Evolutionary conservation across 1,140 invertebrate genomes (phyloP).

Genomic region (Bursaphelenchus mucronatus): DNA sequence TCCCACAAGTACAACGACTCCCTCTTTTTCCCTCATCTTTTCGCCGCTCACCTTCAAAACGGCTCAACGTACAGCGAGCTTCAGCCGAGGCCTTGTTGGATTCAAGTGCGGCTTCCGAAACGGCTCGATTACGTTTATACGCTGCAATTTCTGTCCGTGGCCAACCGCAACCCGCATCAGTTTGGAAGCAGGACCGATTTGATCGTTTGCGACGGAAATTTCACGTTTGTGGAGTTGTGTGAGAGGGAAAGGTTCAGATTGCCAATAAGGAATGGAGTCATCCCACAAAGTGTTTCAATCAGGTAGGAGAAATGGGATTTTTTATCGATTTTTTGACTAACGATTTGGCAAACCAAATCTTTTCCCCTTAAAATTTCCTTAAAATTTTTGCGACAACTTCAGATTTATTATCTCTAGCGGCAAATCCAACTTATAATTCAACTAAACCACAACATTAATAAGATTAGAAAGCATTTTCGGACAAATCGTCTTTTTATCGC

Average conservation of each 20-base stretch:
- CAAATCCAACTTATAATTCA: no score
- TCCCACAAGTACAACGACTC: slow-evolving; percentile 35
- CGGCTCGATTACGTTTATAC: slow-evolving; percentile 56
- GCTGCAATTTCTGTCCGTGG: slow-evolving; percentile 51
- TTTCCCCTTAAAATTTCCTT: no score
- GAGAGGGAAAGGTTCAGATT: slow-evolving; percentile 43
- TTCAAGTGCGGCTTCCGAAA: slow-evolving; percentile 46
- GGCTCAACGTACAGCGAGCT: slow-evolving; percentile 49
- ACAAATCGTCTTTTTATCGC: not conserved
- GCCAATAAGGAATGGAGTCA: slow-evolving; percentile 51
- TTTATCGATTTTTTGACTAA: slow-evolving; percentile 24
- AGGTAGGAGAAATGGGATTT: slow-evolving; percentile 18
- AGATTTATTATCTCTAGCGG: no score
- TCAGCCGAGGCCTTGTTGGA: slow-evolving; percentile 51
- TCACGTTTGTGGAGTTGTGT: slow-evolving; percentile 38
- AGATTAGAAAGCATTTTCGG: no score
- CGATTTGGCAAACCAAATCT: no score
- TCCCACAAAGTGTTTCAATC: slow-evolving; percentile 52
- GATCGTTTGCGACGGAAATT: slow-evolving; percentile 55
- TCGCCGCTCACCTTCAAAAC: slow-evolving; percentile 47
- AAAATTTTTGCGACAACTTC: not conserved
- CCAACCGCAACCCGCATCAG: slow-evolving; percentile 40
- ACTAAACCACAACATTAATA: no score
- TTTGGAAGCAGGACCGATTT: slow-evolving; percentile 34
- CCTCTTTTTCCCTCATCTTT: slow-evolving; percentile 55